A percentile compares a stretch with the other conserved stretches of the same genome.
Conservation (phyloP, 2,797 vertebrate species). For the Carcharodon carcharias region DNA sequence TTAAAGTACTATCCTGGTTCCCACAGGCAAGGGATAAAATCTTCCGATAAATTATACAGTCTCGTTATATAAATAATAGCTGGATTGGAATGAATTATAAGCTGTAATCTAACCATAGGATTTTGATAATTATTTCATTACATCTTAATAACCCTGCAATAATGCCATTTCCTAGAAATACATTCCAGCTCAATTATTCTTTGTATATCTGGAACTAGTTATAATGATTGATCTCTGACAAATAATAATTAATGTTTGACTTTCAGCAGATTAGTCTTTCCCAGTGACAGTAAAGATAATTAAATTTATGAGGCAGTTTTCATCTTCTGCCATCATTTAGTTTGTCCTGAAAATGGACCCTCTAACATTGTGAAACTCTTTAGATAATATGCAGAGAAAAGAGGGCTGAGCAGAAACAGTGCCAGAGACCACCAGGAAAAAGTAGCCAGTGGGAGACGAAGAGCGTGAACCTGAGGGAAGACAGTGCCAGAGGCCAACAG, state of each 20-base stretch:
- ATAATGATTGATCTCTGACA: not conserved
- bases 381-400: not conserved
- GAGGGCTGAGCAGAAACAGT: not conserved
- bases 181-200: not conserved
- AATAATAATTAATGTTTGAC: slow-evolving; percentile 4
- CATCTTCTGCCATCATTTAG: not conserved
- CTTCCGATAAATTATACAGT: not conserved
- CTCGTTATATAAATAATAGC: not conserved
- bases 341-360: not conserved
- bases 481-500: too few relatives aligned
- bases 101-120: not conserved
- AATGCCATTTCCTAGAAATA: not conserved
- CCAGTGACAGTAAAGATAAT: not conserved
- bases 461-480: too few relatives aligned
- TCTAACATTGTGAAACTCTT: not conserved
- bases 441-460: too few relatives aligned
- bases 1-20: not conserved
- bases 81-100: not conserved
- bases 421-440: too few relatives aligned
- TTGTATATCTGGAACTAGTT: not conserved
- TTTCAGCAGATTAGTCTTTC: not conserved
- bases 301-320: not conserved
- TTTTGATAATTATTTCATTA: not conserved
- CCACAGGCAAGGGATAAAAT: not conserved
- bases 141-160: not conserved